Base-by-base conservation (phyloP, 2,113 vertebrate genomes). In the Eublepharis macularius region DNA sequence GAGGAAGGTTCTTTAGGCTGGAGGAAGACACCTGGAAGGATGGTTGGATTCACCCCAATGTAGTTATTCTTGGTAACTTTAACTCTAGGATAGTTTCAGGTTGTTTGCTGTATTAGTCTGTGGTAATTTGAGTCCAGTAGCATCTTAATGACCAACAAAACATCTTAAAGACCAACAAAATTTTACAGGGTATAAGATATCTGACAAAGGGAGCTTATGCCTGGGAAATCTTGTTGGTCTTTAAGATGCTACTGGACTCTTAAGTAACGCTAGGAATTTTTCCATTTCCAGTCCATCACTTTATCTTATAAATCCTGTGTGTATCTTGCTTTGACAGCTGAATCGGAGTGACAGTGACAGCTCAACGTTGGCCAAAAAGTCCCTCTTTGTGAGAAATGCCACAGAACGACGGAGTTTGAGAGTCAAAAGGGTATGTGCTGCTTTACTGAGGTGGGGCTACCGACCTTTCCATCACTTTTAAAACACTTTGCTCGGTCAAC, bases 321-420 rank as follows among this genome's bases (percentile, higher is more conserved):
- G 16, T 83, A 16, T 41, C 70, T 45, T 70, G 0, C 92, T 81
- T 91, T 89, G 19, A 43, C 95, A 98, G 97, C 34, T 98, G 94
- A 98, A 96, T 90, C 95, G 97, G 72, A 98, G 97, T 32, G 97
- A 97, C 96, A 98, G 97, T 0, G 97, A 98, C 96, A 98, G 97
- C 86, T 98, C 97, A 21, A 97, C 97, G 0, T 88, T 98, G 63
- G 96, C 97, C 89, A 97, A 95, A 89, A 97, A 96, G 68, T 96
- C 97, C n/a, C 94, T 97, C 29, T 98, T 98, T 82, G 95, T 98
- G 86, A 95, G 97, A 86, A 98, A 97, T 9, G 95, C 97, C 72
- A 95, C 93, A 0, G 97, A 97, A 80, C 95, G 97, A 21, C 95
- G 95, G 54, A 98, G 97, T 89, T 88, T 98, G 26, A 91, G 97